A percentile compares a stretch with the other conserved stretches of the same genome.
Evolutionary conservation across 2,113 vertebrate genomes (phyloP).

Genomic region (Rhabdornis inornatus): DNA sequence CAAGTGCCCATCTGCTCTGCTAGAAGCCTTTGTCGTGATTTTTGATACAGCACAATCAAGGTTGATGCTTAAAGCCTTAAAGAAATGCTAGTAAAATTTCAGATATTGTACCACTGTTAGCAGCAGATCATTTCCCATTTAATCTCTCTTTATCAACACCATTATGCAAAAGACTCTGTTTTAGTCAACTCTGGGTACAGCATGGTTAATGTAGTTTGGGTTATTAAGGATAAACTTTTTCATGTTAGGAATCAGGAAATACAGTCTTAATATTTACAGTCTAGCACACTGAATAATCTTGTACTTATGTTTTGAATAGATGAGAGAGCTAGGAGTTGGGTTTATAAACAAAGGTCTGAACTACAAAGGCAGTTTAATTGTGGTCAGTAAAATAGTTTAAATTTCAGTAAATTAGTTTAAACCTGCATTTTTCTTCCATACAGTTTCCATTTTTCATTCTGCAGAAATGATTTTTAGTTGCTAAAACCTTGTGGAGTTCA

Average conservation of each 20-base stretch:
- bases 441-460: neutral
- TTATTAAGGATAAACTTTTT: slow-evolving; percentile 24
- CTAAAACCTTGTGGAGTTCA: neutral
- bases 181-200: neutral
- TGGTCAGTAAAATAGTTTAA: neutral
- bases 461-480: neutral
- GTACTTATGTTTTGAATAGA: slow-evolving; percentile 3
- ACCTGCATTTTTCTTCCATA: neutral
- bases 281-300: slow-evolving; percentile 8
- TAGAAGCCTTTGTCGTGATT: neutral
- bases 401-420: neutral
- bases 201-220: neutral
- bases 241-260: neutral
- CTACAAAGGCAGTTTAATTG: neutral
- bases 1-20: slow-evolving; percentile 47
- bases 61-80: neutral
- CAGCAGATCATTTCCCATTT: neutral
- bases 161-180: neutral
- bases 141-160: neutral
- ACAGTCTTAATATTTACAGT: slow-evolving; percentile 47
- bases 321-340: neutral
- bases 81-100: neutral
- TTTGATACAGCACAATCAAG: neutral
- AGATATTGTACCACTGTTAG: neutral
- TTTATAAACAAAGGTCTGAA: slow-evolving; percentile 36